Conservation (phyloP, 2,888 invertebrate genomes). For the Mongoloraphidia duomilia region DNA sequence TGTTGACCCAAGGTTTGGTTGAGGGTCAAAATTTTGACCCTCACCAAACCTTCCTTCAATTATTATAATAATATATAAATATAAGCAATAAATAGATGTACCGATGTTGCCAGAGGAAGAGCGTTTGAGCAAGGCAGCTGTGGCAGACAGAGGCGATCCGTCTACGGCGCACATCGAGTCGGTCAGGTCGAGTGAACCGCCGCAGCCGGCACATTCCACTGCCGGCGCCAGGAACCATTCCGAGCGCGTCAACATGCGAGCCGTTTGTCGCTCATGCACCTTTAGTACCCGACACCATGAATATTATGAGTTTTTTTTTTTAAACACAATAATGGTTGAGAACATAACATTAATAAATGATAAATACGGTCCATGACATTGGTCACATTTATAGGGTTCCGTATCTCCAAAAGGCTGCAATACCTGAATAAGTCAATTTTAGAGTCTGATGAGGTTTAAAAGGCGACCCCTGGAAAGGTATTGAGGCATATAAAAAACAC, state of each 20-base stretch:
- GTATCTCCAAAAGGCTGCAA: neutral
- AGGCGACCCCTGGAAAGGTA: no score
- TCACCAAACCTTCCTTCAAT: no score
- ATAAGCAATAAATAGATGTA: slow-evolving; percentile 16
- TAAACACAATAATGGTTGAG: neutral
- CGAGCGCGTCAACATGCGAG: slow-evolving; percentile 90
- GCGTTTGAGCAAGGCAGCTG: slow-evolving; percentile 26
- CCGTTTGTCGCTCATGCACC: slow-evolving; percentile 93
- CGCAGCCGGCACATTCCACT: slow-evolving; percentile 32
- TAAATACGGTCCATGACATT: no score
- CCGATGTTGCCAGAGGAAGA: slow-evolving; percentile 43
- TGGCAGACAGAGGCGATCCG: slow-evolving; percentile 27
- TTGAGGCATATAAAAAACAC: no score
- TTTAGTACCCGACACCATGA: slow-evolving; percentile 29
- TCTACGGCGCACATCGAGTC: slow-evolving; percentile 31
- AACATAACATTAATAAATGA: no score
- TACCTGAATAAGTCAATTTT: neutral
- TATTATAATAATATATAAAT: no score
- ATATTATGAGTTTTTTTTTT: neutral
- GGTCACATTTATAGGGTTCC: neutral
- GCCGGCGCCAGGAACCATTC: slow-evolving; percentile 89
- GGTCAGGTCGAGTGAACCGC: slow-evolving; percentile 30
- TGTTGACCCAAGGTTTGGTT: no score
- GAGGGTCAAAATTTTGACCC: no score
- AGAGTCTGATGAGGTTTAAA: neutral